Conservation (phyloP, 2,888 invertebrate genomes). For the Myathropa florea region DNA sequence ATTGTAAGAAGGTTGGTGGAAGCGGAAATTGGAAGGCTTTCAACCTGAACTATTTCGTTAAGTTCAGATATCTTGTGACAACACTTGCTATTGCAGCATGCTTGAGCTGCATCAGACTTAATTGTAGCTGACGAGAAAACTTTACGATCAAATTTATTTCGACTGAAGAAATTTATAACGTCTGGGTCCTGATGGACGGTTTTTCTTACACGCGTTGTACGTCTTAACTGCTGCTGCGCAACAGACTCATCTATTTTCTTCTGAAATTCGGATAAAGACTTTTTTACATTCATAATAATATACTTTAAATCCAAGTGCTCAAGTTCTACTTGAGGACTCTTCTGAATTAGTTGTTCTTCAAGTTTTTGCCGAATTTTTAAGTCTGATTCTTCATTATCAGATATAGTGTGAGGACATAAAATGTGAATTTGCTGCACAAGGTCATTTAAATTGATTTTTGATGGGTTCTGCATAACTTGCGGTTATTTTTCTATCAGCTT, state of each 20-base stretch:
- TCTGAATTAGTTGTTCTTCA: conserved; percentile 26
- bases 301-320: conserved; percentile 36
- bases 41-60: conserved; percentile 45
- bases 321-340: conserved; percentile 38
- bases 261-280: conserved; percentile 47
- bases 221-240: conserved; percentile 44
- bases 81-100: conserved; percentile 5
- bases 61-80: conserved; percentile 33
- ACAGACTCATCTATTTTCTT: conserved; percentile 54
- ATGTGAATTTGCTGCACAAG: conserved; percentile 39
- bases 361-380: conserved; percentile 25
- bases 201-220: conserved; percentile 43
- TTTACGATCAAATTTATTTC: background rate
- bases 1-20: conserved; percentile 54
- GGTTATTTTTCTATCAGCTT: background rate
- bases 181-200: conserved; percentile 29
- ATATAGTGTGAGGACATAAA: conserved; percentile 12
- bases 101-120: background rate
- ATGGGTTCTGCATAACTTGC: conserved; percentile 38
- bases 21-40: conserved; percentile 50
- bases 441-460: conserved; percentile 30
- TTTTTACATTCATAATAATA: conserved; percentile 52
- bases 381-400: background rate
- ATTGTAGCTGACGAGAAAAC: background rate
- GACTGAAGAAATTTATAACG: conserved; percentile 8